These are phyloP conservation scores for Crotophaga sulcirostris DNA, from an alignment of 2,113 vertebrate genomes.

Conservation along the genomic window DNA sequence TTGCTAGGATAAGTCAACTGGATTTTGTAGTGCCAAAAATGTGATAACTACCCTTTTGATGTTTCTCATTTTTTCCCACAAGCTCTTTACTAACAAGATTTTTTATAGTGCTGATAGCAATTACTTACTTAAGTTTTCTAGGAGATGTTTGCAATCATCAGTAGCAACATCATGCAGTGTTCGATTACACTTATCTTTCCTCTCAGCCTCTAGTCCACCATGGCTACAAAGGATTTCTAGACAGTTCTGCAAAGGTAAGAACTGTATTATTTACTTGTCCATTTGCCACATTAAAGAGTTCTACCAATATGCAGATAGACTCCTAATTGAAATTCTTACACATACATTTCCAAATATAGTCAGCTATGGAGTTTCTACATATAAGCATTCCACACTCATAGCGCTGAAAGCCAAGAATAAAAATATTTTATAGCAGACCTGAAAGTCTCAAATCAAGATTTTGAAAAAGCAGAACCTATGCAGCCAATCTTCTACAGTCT, in stretches of 20 bases:
- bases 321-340: neutral
- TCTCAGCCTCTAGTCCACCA: conserved; percentile 88
- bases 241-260: conserved; percentile 85
- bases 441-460: neutral
- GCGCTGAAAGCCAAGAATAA: neutral
- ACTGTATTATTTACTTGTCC: conserved; percentile 39
- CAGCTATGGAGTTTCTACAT: neutral
- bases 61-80: neutral
- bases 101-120: neutral
- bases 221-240: conserved; percentile 92
- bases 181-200: conserved; percentile 88
- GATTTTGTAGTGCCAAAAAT: neutral
- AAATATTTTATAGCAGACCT: neutral
- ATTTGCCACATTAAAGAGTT: neutral
- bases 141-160: conserved; percentile 95
- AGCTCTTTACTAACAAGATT: neutral
- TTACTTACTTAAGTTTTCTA: conserved; percentile 93
- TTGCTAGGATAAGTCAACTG: neutral
- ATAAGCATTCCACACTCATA: neutral
- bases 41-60: neutral
- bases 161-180: conserved; percentile 94
- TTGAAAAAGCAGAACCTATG: neutral
- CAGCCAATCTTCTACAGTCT: neutral
- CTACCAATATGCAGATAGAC: neutral
- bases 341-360: neutral